Conservation (phyloP, 2,888 invertebrate species). For the Ferrisia virgata region DNA sequence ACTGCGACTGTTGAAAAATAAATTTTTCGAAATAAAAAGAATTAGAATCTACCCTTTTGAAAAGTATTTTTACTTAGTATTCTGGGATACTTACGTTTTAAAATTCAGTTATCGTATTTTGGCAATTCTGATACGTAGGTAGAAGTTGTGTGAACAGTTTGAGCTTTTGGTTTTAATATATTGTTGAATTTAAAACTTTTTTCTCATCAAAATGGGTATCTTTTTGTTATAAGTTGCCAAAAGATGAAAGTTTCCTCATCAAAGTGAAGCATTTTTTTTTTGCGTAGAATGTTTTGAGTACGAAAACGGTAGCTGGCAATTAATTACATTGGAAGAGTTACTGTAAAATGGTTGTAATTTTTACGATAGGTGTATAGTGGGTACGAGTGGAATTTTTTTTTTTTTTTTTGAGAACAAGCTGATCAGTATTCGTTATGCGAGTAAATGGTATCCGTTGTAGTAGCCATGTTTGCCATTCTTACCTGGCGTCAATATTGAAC, state of each 20-base stretch:
- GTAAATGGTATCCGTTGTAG: slow-evolving; percentile 6
- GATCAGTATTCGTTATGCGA: slow-evolving; percentile 35
- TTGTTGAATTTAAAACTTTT: too few species aligned
- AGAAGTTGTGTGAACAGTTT: too few species aligned
- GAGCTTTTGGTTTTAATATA: too few species aligned
- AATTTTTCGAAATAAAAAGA: too few species aligned
- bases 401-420: neutral
- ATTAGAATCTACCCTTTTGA: too few species aligned
- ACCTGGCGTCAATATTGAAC: slow-evolving; percentile 19
- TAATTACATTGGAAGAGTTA: neutral
- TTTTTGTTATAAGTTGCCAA: neutral
- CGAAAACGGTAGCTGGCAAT: neutral
- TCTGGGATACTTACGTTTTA: too few species aligned
- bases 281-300: neutral
- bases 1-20: too few species aligned
- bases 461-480: neutral
- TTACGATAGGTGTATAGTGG: neutral
- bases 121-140: too few species aligned
- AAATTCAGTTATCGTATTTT: too few species aligned
- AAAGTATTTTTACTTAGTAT: too few species aligned
- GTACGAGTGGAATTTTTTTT: too few species aligned
- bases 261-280: neutral
- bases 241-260: neutral
- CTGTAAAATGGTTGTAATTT: neutral
- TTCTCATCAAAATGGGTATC: neutral